Conservation (phyloP, 2,113 vertebrate species). For the Nothocercus julius region DNA sequence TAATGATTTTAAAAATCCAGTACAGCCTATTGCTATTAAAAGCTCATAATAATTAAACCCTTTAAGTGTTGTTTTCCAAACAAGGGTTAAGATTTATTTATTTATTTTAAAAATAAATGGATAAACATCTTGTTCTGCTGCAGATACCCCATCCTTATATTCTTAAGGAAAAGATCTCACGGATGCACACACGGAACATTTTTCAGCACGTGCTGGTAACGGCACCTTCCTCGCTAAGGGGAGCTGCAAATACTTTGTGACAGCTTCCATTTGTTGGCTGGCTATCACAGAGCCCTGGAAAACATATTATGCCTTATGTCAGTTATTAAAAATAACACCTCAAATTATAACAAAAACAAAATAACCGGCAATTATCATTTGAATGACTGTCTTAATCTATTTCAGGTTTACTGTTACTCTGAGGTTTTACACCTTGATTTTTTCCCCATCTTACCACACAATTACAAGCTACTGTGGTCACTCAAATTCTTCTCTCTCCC, state of each 20-base stretch:
- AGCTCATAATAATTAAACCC: neutral
- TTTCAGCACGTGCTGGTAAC: neutral
- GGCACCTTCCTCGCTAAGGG: conserved; percentile 28
- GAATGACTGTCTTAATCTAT: conserved; percentile 69
- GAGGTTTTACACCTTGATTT: conserved; percentile 42
- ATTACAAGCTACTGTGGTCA: conserved; percentile 19
- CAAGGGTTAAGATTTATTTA: neutral
- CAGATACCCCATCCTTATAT: neutral
- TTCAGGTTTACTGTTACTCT: conserved; percentile 64
- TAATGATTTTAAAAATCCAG: neutral
- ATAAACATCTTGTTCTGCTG: neutral
- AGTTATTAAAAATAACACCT: conserved; percentile 62
- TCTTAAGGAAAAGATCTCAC: neutral
- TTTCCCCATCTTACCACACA: conserved; percentile 32
- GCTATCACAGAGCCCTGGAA: conserved; percentile 52
- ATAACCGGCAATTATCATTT: conserved; percentile 78
- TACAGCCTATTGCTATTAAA: neutral
- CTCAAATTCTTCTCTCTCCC: conserved; percentile 35
- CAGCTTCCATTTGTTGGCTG: conserved; percentile 52
- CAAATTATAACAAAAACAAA: conserved; percentile 77
- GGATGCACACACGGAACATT: neutral
- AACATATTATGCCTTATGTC: conserved; percentile 68
- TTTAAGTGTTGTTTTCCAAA: neutral
- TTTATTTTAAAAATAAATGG: neutral
- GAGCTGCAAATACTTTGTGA: conserved; percentile 58